Conservation (phyloP, 2,113 vertebrate genomes). For the Grallaria varia region DNA sequence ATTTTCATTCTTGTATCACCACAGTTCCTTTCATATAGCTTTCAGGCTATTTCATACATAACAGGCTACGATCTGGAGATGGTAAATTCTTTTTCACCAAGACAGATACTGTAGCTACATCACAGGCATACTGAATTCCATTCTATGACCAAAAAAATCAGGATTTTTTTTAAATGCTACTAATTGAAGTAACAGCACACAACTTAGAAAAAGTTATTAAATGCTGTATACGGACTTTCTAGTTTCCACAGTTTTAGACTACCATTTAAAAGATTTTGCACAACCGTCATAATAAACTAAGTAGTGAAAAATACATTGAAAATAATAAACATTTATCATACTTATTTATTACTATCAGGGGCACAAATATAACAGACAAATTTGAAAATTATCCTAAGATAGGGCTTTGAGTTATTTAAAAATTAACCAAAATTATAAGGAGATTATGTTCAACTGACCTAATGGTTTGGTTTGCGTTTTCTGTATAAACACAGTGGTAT, state of each 20-base stretch:
- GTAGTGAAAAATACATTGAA: background rate
- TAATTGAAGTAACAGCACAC: background rate
- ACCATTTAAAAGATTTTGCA: background rate
- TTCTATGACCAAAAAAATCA: background rate
- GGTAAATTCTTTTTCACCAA: background rate
- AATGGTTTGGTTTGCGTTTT: constrained; percentile 67
- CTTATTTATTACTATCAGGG: background rate
- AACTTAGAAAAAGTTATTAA: background rate
- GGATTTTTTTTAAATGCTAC: background rate
- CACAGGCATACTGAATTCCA: background rate
- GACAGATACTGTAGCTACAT: background rate
- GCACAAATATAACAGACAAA: constrained; percentile 42
- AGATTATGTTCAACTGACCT: constrained; percentile 46
- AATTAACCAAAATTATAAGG: background rate
- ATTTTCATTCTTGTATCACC: background rate
- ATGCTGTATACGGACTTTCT: background rate
- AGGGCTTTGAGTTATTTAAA: background rate
- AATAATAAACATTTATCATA: background rate
- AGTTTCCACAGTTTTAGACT: background rate
- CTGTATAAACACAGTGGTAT: constrained; percentile 65
- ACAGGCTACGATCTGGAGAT: background rate
- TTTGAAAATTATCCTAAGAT: constrained; percentile 41
- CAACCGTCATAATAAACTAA: background rate
- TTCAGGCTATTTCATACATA: background rate
- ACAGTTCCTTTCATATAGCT: background rate